These are phyloP conservation scores for Caenorhabditis wallacei DNA, from an alignment of 2,888 invertebrate genomes.

Conservation along the genomic window DNA sequence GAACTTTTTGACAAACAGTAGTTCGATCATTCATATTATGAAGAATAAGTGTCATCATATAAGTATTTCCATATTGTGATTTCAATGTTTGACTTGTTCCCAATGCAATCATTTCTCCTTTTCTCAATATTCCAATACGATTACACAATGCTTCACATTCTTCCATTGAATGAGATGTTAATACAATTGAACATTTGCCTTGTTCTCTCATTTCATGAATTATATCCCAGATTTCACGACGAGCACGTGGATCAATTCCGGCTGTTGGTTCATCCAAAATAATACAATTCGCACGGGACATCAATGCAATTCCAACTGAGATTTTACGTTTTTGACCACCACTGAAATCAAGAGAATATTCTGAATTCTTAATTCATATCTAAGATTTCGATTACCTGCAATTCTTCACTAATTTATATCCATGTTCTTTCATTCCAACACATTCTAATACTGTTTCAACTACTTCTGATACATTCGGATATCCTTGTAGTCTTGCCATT, in stretches of 20 bases:
- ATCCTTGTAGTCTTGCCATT: conserved; percentile 48
- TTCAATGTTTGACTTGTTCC: conserved; percentile 59
- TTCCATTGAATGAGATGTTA: conserved; percentile 85
- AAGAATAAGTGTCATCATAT: conserved; percentile 32
- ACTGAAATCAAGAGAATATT: conserved; percentile 65
- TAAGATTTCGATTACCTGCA: conserved; percentile 39
- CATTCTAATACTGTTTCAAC: conserved; percentile 85
- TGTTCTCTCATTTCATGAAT: conserved; percentile 34
- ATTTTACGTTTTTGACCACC: conserved; percentile 91
- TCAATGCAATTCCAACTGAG: conserved; percentile 89
- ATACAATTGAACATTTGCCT: conserved; percentile 49
- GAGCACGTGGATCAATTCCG: conserved; percentile 86
- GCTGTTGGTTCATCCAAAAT: conserved; percentile 85
- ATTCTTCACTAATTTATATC: conserved; percentile 35
- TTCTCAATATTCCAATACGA: conserved; percentile 80
- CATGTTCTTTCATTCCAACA: conserved; percentile 83
- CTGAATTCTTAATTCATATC: background rate
- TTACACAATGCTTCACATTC: conserved; percentile 81
- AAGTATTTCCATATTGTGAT: conserved; percentile 40
- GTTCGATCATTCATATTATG: conserved; percentile 1
- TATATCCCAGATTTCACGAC: conserved; percentile 43
- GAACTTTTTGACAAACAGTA: conserved; percentile 12
- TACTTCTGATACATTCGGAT: conserved; percentile 24
- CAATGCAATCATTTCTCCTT: conserved; percentile 69
- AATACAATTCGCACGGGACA: conserved; percentile 88